Evolutionary conservation across 2,888 invertebrate species (phyloP).

Genomic region (Athalia rosae): DNA sequence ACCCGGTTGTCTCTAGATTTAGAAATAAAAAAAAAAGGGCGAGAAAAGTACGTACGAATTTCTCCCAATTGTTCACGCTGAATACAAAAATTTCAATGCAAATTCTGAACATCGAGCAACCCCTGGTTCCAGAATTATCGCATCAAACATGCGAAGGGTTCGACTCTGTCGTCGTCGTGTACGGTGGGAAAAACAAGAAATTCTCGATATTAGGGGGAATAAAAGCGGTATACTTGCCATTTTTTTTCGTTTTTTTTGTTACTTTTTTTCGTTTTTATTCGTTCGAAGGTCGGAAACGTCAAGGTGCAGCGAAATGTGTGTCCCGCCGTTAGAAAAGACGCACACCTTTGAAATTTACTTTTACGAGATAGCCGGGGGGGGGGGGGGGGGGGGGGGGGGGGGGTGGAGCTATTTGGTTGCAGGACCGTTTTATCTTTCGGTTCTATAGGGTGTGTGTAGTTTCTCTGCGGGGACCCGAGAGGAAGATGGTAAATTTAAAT

Average conservation of each 20-base stretch:
- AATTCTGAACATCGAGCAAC: constrained; percentile 3
- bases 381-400: too few species aligned
- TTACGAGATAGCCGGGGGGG: constrained; percentile 21
- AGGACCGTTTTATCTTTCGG: constrained; percentile 19
- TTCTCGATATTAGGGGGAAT: constrained; percentile 1
- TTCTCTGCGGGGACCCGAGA: neutral
- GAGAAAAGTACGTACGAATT: too few species aligned
- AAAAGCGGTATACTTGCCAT: neutral
- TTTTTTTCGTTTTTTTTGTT: neutral
- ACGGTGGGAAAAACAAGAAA: neutral
- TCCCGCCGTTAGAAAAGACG: constrained; percentile 4
- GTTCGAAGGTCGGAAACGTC: neutral
- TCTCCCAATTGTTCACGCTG: neutral
- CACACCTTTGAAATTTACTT: constrained; percentile 13
- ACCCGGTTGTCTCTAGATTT: too few species aligned
- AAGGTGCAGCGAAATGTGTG: neutral
- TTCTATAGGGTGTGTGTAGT: neutral
- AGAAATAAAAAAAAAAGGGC: too few species aligned
- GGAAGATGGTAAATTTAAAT: constrained; percentile 3
- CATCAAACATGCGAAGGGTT: too few species aligned
- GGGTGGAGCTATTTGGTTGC: constrained; percentile 17
- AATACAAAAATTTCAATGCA: constrained; percentile 7
- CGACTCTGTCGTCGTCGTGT: too few species aligned
- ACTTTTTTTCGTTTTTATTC: neutral
- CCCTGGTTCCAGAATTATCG: too few species aligned